Evolutionary conservation across 2,113 vertebrate species (phyloP), one percentile per base, ranked within the genome.

Genomic region (Amphiprion ocellaris): DNA sequence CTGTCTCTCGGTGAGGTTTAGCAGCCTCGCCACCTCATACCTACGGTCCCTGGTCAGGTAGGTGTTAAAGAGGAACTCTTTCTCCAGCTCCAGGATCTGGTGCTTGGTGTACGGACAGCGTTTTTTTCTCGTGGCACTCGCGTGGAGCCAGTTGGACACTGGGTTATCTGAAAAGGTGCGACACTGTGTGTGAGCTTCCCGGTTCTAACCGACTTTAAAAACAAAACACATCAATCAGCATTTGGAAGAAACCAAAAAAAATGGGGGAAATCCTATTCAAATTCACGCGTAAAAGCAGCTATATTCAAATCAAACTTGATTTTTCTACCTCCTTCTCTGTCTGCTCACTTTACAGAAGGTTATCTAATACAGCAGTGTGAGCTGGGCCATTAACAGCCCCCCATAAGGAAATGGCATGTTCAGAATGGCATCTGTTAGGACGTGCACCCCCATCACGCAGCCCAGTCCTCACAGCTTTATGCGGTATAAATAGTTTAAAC

Each of bases 1-100:
- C 96, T 99, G 97, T 95, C 97, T 96, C 91, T 99, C 97, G 1
- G 97, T 98, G 87, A 99, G 94, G 91, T 97, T 98, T 61, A 99
- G 94, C 78, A 96, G 95, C 67, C 97, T 95, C 65, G 97, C 97
- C 85, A 99, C 97, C 92, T 99, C 97, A 71, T 98, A 98, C 94
- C 97, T 96, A 61, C 97, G 97, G 96, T 99, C 97, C 93, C 97
- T 94, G 86, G 97, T 99, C 92, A 99, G 97, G 94, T 99, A 99
- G 95, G 98, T 97, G 90, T 97, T 99, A 95, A 99, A 99, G 53
- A 99, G 93, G 93, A 99, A 99, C 83, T 99, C 97, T 69, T 99
- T 99, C 89, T 99, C 97, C 95, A 98, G 92, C 93, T 99, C 97
- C 93, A 99, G 94, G 39, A 97, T 99, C 83, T 99, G 97, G 81